A percentile compares a stretch with the other conserved stretches of the same genome.
These are phyloP conservation scores for Sciurus carolinensis DNA, from an alignment of 2,797 vertebrate species.

Conservation along the genomic window DNA sequence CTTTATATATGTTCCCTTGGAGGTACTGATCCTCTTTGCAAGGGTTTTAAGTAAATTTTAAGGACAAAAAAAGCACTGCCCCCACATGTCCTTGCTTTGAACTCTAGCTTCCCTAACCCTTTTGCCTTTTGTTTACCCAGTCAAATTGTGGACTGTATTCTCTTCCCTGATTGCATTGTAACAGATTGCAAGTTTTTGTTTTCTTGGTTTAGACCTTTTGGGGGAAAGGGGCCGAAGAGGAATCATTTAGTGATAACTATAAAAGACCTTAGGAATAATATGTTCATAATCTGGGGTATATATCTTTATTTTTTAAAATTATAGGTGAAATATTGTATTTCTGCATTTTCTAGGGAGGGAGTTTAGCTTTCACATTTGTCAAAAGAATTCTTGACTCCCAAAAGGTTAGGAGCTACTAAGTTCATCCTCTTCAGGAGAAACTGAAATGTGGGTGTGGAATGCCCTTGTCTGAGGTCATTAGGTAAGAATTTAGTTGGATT, in stretches of 20 bases:
- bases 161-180: neutral
- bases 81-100: neutral
- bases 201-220: neutral
- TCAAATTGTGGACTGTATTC: neutral
- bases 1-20: neutral
- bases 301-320: conserved; percentile 2
- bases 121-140: neutral
- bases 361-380: conserved; percentile 59
- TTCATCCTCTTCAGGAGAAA: conserved; percentile 19
- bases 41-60: conserved; percentile 22
- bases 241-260: conserved; percentile 36
- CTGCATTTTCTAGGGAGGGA: neutral
- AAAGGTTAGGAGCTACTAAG: neutral
- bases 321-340: neutral
- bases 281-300: neutral
- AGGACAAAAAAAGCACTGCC: conserved; percentile 18
- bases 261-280: conserved; percentile 28
- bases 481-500: conserved; percentile 23
- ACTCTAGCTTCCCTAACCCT: neutral
- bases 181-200: neutral
- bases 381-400: conserved; percentile 1
- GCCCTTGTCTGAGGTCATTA: neutral
- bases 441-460: neutral
- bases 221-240: neutral
- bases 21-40: conserved; percentile 13